Conservation (phyloP, 2,888 invertebrate species). For the Ariolimax columbianus region DNA sequence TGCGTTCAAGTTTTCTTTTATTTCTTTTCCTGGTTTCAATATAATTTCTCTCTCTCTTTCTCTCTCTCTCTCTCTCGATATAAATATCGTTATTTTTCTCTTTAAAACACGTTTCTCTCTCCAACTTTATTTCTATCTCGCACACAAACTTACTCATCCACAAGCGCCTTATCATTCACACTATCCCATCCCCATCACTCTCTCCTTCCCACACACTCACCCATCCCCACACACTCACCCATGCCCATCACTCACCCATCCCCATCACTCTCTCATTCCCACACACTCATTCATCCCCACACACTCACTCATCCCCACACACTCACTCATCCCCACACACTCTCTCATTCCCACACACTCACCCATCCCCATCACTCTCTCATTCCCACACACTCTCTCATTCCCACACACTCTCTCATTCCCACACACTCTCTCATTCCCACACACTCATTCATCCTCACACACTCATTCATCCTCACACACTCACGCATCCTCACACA, state of each 20-base stretch:
- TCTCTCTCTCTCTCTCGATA: conserved; percentile 34
- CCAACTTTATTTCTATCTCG: too few species aligned
- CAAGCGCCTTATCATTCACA: too few species aligned
- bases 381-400: neutral
- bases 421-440: conserved; percentile 8
- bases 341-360: too few species aligned
- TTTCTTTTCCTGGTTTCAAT: neutral
- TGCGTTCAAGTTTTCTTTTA: neutral
- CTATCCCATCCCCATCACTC: too few species aligned
- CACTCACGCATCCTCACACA: neutral
- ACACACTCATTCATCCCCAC: neutral
- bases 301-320: neutral
- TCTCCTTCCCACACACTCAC: neutral
- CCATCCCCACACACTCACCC: conserved; percentile 24
- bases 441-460: conserved; percentile 1
- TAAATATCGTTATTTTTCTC: too few species aligned
- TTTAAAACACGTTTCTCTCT: too few species aligned
- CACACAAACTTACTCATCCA: too few species aligned
- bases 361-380: too few species aligned
- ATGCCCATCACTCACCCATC: too few species aligned
- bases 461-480: neutral
- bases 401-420: conserved; percentile 33
- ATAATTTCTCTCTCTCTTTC: conserved; percentile 25
- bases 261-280: neutral
- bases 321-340: too few species aligned